Evolutionary conservation across 2,797 vertebrate genomes (phyloP).

Genomic region (Orestias chungarensis): DNA sequence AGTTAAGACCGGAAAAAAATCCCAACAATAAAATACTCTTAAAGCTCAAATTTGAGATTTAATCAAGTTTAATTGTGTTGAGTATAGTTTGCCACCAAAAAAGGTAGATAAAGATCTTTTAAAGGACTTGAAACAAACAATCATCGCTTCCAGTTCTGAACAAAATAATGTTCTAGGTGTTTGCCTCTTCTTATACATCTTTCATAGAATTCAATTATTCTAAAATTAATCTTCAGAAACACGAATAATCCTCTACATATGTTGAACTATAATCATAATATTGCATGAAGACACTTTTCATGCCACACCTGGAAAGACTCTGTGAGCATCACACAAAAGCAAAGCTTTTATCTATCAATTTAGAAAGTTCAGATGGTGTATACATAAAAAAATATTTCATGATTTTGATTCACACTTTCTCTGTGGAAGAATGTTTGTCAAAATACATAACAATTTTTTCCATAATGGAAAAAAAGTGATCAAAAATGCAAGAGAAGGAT

Average conservation of each 20-base stretch:
- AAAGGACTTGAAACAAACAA: not conserved
- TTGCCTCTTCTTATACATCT: not conserved
- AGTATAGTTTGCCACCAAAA: not conserved
- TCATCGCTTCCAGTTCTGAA: not conserved
- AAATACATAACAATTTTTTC: constrained; percentile 18
- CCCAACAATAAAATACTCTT: not conserved
- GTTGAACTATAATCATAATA: constrained; percentile 27
- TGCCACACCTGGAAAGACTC: constrained; percentile 20
- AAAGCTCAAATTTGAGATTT: not conserved
- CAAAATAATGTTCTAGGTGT: not conserved
- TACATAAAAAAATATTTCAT: constrained; percentile 18
- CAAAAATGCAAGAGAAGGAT: constrained; percentile 52
- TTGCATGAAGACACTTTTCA: constrained; percentile 20
- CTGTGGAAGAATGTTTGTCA: constrained; percentile 5
- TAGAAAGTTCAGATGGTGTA: constrained; percentile 23
- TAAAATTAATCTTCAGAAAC: constrained; percentile 18
- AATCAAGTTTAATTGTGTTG: not conserved
- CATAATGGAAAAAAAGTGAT: constrained; percentile 19
- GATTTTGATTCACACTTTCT: constrained; percentile 21
- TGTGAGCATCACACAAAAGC: constrained; percentile 41
- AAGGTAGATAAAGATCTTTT: not conserved
- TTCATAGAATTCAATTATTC: not conserved
- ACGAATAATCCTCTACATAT: constrained; percentile 22
- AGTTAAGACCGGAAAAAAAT: not conserved
- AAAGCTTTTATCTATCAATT: constrained; percentile 23